These are phyloP conservation scores for Cepaea hortensis DNA, from an alignment of 2,888 invertebrate genomes.

Conservation along the genomic window DNA sequence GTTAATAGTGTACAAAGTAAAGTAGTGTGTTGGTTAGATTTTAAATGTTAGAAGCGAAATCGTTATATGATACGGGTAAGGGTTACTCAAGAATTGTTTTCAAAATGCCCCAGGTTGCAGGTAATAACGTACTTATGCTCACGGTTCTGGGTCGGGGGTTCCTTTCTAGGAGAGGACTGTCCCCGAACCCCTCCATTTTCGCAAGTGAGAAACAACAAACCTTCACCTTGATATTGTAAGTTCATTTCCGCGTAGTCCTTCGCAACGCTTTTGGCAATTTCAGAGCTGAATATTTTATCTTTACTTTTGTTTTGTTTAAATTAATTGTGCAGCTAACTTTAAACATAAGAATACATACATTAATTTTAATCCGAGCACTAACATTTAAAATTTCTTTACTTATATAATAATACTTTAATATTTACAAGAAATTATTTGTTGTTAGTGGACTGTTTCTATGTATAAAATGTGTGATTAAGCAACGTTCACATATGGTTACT, in stretches of 20 bases:
- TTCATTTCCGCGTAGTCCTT: slow-evolving; percentile 34
- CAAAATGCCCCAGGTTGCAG: no score
- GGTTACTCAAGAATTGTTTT: no score
- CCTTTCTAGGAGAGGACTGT: slow-evolving; percentile 27
- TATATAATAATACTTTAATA: no score
- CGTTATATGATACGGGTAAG: no score
- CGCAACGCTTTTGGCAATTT: background rate
- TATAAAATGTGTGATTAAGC: slow-evolving; percentile 21
- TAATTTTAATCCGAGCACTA: background rate
- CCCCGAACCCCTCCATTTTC: slow-evolving; percentile 30
- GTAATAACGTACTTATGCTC: slow-evolving; percentile 30
- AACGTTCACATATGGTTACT: background rate
- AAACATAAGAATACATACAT: background rate
- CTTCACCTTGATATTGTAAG: slow-evolving; percentile 3
- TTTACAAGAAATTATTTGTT: slow-evolving; percentile 44
- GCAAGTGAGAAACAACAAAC: slow-evolving; percentile 23
- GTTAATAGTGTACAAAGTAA: no score
- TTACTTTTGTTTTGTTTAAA: background rate
- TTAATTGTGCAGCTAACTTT: background rate
- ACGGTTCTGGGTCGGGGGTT: slow-evolving; percentile 15
- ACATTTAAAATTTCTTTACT: background rate
- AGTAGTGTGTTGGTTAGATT: no score
- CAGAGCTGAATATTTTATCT: background rate
- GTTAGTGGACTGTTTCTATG: slow-evolving; percentile 43
- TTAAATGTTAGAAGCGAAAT: no score